Percentiles rank a stretch among this genome's conserved stretches.
These are phyloP conservation scores for Scaptomyza polygonia DNA, from an alignment of 2,888 invertebrate genomes.

Conservation along the genomic window DNA sequence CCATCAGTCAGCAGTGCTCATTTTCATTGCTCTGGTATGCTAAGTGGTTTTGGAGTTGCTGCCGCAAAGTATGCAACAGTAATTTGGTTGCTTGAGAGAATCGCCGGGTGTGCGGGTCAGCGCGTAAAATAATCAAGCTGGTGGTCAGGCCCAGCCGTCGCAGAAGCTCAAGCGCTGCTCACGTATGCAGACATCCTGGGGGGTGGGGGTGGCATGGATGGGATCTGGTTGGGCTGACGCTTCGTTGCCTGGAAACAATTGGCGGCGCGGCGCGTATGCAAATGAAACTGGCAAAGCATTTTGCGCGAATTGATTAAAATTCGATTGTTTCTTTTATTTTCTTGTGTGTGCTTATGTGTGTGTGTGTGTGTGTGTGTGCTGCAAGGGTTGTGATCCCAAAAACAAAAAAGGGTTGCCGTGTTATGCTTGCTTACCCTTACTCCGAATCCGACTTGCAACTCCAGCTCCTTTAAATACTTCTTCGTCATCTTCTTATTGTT, in stretches of 20 bases:
- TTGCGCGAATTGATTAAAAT: constrained; percentile 84
- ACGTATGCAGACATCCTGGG: constrained; percentile 35
- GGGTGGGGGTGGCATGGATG: constrained; percentile 1
- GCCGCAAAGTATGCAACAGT: constrained; percentile 46
- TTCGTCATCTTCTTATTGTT: constrained; percentile 37
- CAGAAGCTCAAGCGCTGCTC: constrained; percentile 22
- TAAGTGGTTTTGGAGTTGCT: constrained; percentile 6
- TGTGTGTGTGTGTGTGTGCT: constrained; percentile 13
- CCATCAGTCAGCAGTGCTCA: background rate
- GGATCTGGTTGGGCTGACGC: constrained; percentile 39
- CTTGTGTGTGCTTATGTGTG: constrained; percentile 5
- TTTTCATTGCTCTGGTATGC: constrained; percentile 2
- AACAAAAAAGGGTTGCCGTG: constrained; percentile 59
- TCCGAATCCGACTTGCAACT: background rate
- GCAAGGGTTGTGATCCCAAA: constrained; percentile 17
- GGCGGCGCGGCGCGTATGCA: constrained; percentile 60
- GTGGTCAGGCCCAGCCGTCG: constrained; percentile 8
- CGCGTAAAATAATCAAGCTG: constrained; percentile 76
- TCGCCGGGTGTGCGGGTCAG: constrained; percentile 75
- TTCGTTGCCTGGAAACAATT: constrained; percentile 63
- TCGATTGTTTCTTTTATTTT: constrained; percentile 82
- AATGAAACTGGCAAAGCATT: constrained; percentile 60
- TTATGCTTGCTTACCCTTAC: constrained; percentile 22
- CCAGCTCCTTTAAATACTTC: background rate
- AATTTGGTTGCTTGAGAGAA: constrained; percentile 23